Evolutionary conservation across 2,113 vertebrate genomes (phyloP).

Genomic region (Pleuronectes platessa): DNA sequence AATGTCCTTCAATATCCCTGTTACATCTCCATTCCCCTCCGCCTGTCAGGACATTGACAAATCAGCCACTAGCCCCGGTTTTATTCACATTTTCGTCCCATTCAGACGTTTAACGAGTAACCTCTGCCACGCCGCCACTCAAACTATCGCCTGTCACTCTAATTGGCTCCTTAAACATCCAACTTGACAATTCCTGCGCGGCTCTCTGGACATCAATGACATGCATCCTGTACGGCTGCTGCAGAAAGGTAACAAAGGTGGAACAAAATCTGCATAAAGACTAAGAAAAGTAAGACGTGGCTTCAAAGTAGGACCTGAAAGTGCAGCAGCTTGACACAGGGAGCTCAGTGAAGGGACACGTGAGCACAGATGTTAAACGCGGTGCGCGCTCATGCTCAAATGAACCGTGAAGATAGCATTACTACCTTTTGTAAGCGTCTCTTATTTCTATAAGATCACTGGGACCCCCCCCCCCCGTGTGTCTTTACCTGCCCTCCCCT

Average conservation of each 20-base stretch:
- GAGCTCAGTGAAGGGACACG: slow-evolving; percentile 39
- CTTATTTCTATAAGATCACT: slow-evolving; percentile 72
- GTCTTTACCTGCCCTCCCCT: slow-evolving; percentile 57
- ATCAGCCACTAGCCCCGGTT: slow-evolving; percentile 44
- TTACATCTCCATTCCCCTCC: slow-evolving; percentile 38
- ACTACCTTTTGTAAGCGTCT: slow-evolving; percentile 74
- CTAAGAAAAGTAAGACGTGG: slow-evolving; percentile 25
- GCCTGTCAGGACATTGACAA: slow-evolving; percentile 53
- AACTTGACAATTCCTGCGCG: slow-evolving; percentile 58
- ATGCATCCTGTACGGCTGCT: slow-evolving; percentile 7
- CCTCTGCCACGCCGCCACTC: slow-evolving; percentile 50
- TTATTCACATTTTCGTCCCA: slow-evolving; percentile 27
- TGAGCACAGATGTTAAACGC: slow-evolving; percentile 74
- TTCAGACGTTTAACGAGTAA: slow-evolving; percentile 62
- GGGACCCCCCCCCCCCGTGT: slow-evolving; percentile 19
- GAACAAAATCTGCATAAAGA: slow-evolving; percentile 1
- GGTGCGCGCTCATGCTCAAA: slow-evolving; percentile 51
- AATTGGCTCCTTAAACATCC: slow-evolving; percentile 76
- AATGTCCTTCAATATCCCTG: slow-evolving; percentile 25
- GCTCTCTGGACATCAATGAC: slow-evolving; percentile 35
- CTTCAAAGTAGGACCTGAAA: slow-evolving; percentile 17
- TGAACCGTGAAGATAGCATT: slow-evolving; percentile 70
- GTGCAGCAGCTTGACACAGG: slow-evolving; percentile 43
- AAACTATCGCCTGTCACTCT: slow-evolving; percentile 62
- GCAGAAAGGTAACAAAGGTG: slow-evolving; percentile 9